Evolutionary conservation across 2,888 invertebrate species (phyloP), one percentile per base, ranked within the genome.

Genomic region (Calliopum simillimum): DNA sequence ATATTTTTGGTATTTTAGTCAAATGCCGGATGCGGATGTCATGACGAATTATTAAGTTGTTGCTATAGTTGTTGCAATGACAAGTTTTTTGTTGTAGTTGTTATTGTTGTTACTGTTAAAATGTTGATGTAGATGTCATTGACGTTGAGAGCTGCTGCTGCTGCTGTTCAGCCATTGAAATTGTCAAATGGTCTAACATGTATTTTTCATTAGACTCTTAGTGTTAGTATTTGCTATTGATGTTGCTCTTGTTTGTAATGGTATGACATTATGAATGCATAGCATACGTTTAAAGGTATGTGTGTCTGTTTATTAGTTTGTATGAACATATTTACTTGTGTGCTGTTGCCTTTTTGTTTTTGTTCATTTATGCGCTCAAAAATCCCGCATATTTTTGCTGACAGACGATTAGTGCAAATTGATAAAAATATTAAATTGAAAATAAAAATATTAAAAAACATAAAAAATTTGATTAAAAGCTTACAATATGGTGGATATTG

Each of bases 341-440:
- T 61, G 44, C 11, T 19, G 46, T 46, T 46, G 33, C 5, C n/a
- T 33, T 8, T 33, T 33, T 33, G 33, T 33, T 8, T 8, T 33
- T 33, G 33, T 33, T 33, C 33, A 33, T 33, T 33, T 33, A 33
- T 4, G 8, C 3, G 33, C 33, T 1, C 8, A 33, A 4, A 33
- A 33, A 61, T 61, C 46, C 61, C 44, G 44, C 44, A 33, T 46
- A 61, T 61, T 61, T 33, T 61, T 14, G 46, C 61, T 44, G 61
- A 44, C 61, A 61, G 61, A 44, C 61, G 44, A 61, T 61, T 61
- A 61, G 61, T 13, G 43, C 43, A 43, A 61, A 43, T 61, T 61
- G 61, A 61, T 61, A 61, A 61, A 53, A 53, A 53, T 53, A 14
- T 33, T 33, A 33, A 33, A 23, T 53, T 23, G 53, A 21, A 12